Evolutionary conservation across 2,113 vertebrate genomes (phyloP).

Genomic region (mouse (Mus musculus)): GRCm39 chr16:10069501-10070000

Average conservation of each 20-base stretch:
- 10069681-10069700: too few relatives aligned
- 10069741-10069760: too few relatives aligned
- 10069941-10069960: too few relatives aligned
- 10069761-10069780: not conserved
- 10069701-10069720: not conserved
- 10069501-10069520: not conserved
- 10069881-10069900: not conserved
- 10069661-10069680: not conserved
- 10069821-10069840: not conserved
- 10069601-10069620: not conserved
- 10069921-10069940: not conserved
- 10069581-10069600: not conserved
- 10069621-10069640: not conserved
- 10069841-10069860: not conserved
- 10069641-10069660: not conserved
- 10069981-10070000: not conserved
- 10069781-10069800: not conserved
- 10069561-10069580: not conserved
- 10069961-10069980: not conserved
- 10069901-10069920: not conserved
- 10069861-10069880: not conserved
- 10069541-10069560: not conserved
- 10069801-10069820: not conserved
- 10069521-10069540: not conserved
- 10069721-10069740: not conserved